Percentiles rank a stretch among this genome's conserved stretches.
Conservation (phyloP, 1,140 invertebrate species). For the Drosophila rhopaloa region DNA sequence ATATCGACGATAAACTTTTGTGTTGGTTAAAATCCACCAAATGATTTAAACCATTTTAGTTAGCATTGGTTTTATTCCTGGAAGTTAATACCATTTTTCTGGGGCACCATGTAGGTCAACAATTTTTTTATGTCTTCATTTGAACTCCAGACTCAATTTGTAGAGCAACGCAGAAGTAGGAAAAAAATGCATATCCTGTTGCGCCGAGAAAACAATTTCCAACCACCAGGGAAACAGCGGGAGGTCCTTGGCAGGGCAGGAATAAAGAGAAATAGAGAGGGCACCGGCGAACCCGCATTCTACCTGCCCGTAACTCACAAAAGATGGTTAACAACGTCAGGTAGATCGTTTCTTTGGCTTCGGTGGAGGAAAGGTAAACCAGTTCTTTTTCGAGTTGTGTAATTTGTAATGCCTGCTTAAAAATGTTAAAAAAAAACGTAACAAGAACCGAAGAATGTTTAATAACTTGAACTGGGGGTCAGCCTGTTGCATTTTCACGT, state of each 20-base stretch:
- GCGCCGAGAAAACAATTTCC: constrained; percentile 72
- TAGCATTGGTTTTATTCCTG: not conserved
- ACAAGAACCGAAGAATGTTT: constrained; percentile 57
- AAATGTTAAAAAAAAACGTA: constrained; percentile 16
- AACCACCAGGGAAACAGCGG: constrained; percentile 62
- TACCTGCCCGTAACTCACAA: constrained; percentile 42
- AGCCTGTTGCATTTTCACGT: constrained; percentile 76
- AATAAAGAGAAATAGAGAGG: not conserved
- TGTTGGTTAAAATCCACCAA: too few species aligned
- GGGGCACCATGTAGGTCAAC: constrained; percentile 52
- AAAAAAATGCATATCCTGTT: constrained; percentile 72
- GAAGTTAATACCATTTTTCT: not conserved
- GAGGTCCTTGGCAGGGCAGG: constrained; percentile 45
- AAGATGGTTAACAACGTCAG: constrained; percentile 51
- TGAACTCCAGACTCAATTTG: constrained; percentile 50
- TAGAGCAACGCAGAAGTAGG: constrained; percentile 15
- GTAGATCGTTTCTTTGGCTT: constrained; percentile 55
- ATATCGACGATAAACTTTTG: too few species aligned
- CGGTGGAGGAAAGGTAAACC: constrained; percentile 51
- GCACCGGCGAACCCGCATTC: constrained; percentile 28
- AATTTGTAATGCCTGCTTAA: constrained; percentile 79
- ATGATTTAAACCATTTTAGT: not conserved
- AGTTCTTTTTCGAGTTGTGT: constrained; percentile 56
- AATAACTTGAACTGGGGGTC: constrained; percentile 50
- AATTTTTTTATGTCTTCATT: constrained; percentile 72